Evolutionary conservation across 2,797 vertebrate species (phyloP).

Genomic region (Dicrostonyx torquatus): DNA sequence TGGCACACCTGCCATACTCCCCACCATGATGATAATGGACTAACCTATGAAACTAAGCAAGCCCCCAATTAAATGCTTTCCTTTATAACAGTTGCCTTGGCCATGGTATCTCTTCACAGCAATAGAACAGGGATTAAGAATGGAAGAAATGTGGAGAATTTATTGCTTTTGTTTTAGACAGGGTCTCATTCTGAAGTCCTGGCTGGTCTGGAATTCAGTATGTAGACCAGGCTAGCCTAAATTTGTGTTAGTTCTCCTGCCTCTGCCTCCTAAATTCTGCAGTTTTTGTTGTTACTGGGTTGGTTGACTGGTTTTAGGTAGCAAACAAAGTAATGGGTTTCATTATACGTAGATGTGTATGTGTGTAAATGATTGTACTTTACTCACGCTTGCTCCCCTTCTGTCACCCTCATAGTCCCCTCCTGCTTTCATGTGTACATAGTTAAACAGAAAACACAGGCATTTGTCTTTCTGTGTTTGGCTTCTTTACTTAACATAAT

Average conservation of each 20-base stretch:
- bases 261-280: neutral
- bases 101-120: neutral
- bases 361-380: neutral
- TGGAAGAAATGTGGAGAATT: neutral
- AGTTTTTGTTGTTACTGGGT: neutral
- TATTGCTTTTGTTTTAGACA: neutral
- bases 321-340: neutral
- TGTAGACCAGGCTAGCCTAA: neutral
- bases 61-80: neutral
- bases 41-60: neutral
- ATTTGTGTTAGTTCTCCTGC: neutral
- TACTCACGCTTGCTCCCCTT: neutral
- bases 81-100: neutral
- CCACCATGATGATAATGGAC: neutral
- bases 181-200: neutral
- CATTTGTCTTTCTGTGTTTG: neutral
- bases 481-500: neutral
- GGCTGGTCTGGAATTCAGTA: neutral
- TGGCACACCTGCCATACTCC: no score
- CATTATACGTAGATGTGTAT: neutral
- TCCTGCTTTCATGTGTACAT: neutral
- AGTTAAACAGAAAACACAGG: neutral
- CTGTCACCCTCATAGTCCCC: neutral
- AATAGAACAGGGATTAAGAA: neutral
- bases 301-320: neutral